Conservation (phyloP, 92 coral and sea anemone species). For the Virgularia gustaviana region DNA sequence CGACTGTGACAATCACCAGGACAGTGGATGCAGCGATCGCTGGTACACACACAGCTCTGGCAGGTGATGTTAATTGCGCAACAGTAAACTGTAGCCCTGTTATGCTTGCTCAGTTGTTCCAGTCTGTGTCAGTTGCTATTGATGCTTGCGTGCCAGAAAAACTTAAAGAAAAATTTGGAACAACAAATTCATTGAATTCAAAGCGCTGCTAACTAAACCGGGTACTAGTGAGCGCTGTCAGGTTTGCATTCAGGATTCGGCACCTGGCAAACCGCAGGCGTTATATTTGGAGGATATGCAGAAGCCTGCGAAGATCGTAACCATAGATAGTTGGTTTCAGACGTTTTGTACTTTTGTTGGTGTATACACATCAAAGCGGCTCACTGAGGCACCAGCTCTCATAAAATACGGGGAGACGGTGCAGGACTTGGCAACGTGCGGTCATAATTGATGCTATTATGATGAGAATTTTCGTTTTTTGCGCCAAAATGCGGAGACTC, state of each 20-base stretch:
- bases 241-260: slow-evolving; percentile 27
- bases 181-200: slow-evolving; percentile 33
- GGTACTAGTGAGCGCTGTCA: slow-evolving; percentile 19
- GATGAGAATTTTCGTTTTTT: slow-evolving; percentile 23
- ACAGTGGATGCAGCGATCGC: too few relatives aligned
- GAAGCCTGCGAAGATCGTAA: slow-evolving; percentile 12
- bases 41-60: background rate
- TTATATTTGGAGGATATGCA: slow-evolving; percentile 33
- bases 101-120: background rate
- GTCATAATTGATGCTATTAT: slow-evolving; percentile 12
- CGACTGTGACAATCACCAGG: too few relatives aligned
- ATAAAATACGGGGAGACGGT: slow-evolving; percentile 36
- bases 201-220: slow-evolving; percentile 16
- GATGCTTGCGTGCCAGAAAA: slow-evolving; percentile 32
- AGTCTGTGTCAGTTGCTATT: slow-evolving; percentile 21
- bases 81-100: background rate
- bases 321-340: slow-evolving; percentile 22
- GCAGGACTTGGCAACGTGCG: slow-evolving; percentile 38
- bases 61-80: background rate
- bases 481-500: background rate
- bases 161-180: slow-evolving; percentile 40
- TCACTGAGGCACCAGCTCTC: slow-evolving; percentile 24
- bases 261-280: slow-evolving; percentile 8
- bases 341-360: slow-evolving; percentile 31
- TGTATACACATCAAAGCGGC: slow-evolving; percentile 27